Evolutionary conservation across 2,797 vertebrate genomes (phyloP).

Genomic region (Setipinna tenuifilis): DNA sequence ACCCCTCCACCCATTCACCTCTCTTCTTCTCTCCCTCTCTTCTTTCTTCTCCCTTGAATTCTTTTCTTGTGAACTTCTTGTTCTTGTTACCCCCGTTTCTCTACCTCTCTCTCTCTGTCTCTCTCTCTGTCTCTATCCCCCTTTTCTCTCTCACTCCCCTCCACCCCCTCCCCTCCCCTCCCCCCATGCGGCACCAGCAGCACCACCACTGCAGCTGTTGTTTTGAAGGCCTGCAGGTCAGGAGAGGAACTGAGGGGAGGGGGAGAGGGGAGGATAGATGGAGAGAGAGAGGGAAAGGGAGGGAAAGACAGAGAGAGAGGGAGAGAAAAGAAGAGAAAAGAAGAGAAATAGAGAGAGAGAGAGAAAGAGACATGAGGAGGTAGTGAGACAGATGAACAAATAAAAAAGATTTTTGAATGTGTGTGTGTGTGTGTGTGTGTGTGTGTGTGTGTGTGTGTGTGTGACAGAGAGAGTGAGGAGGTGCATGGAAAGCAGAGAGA

Average conservation of each 20-base stretch:
- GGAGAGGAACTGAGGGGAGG: slow-evolving; percentile 4
- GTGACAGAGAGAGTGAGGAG: too few relatives aligned
- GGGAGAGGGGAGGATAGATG: neutral
- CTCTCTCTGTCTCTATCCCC: neutral
- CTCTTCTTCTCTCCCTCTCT: neutral
- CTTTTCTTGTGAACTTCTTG: neutral
- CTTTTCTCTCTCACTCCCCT: neutral
- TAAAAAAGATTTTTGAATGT: too few relatives aligned
- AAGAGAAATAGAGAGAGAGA: too few relatives aligned
- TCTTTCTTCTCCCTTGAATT: neutral
- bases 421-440: too few relatives aligned
- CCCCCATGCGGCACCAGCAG: slow-evolving; percentile 25
- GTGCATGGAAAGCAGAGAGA: too few relatives aligned
- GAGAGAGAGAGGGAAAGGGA: neutral
- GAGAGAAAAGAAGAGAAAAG: too few relatives aligned
- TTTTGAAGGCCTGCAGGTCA: slow-evolving; percentile 72
- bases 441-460: too few relatives aligned
- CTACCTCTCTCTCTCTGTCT: neutral
- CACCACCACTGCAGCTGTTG: slow-evolving; percentile 70
- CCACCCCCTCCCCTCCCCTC: slow-evolving; percentile 54
- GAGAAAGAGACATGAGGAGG: neutral
- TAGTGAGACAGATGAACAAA: neutral
- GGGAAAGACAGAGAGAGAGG: too few relatives aligned
- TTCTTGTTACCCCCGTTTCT: neutral
- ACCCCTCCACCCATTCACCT: neutral